Conservation (phyloP, 2,113 vertebrate genomes). For the Stictonetta naevosa region DNA sequence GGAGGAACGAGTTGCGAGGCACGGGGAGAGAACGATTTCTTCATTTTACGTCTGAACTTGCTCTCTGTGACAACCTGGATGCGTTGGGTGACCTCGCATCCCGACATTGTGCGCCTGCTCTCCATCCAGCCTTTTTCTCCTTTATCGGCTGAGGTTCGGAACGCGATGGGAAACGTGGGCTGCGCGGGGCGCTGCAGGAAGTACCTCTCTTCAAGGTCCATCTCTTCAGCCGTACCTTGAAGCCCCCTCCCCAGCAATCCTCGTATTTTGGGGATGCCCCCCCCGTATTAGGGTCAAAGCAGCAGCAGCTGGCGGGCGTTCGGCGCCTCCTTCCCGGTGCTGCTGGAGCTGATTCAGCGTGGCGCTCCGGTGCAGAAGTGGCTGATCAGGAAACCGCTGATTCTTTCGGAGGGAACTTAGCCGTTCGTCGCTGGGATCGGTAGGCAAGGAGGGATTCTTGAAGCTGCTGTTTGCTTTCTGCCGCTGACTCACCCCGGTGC, state of each 20-base stretch:
- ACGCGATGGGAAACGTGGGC: neutral
- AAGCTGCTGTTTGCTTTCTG: neutral
- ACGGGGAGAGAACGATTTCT: neutral
- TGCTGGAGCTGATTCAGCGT: no score
- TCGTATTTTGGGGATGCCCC: accelerated
- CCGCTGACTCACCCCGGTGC: neutral
- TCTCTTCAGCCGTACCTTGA: neutral
- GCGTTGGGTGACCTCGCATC: neutral
- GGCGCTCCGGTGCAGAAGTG: no score
- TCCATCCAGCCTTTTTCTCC: neutral
- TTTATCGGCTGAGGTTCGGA: neutral
- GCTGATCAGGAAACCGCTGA: no score
- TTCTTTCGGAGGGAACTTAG: neutral
- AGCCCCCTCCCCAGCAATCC: neutral
- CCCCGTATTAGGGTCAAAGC: neutral
- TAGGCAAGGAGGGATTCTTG: neutral
- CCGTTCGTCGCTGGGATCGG: neutral
- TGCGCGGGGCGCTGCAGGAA: neutral
- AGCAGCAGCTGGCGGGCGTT: neutral
- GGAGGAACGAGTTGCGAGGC: neutral
- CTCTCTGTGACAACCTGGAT: neutral
- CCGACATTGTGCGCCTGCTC: neutral
- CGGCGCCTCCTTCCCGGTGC: neutral
- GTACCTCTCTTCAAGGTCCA: no score
- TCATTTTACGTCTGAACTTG: neutral